Percentiles rank a stretch among this genome's conserved stretches.
Conservation (phyloP, 2,888 invertebrate species). For the Maniola hyperantus region DNA sequence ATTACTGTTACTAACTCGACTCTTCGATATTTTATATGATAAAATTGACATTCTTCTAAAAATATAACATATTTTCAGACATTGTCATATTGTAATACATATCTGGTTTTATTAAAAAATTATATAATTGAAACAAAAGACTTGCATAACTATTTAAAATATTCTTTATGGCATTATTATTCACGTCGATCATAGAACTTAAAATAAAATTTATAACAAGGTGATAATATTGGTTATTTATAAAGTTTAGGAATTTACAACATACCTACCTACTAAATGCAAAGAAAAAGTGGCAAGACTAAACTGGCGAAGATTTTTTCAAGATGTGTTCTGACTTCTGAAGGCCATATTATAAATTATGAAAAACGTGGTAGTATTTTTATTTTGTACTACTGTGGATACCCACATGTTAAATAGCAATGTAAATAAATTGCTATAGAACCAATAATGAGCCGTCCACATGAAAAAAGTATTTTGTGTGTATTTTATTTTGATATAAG, state of each 20-base stretch:
- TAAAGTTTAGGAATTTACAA: conserved; percentile 28
- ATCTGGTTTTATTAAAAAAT: too few relatives aligned
- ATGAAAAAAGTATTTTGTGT: too few relatives aligned
- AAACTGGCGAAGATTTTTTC: conserved; percentile 23
- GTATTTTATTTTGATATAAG: too few relatives aligned
- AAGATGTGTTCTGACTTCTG: not conserved
- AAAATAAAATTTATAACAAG: conserved; percentile 17
- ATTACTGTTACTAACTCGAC: too few relatives aligned
- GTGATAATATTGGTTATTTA: conserved; percentile 20
- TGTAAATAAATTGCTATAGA: too few relatives aligned
- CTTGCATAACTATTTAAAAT: conserved; percentile 9
- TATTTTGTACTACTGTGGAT: not conserved
- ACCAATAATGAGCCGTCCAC: too few relatives aligned
- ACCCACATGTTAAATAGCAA: not conserved
- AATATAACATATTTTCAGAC: too few relatives aligned
- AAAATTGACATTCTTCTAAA: too few relatives aligned
- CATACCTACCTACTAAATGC: conserved; percentile 64
- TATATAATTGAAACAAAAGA: not conserved
- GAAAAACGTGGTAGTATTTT: not conserved
- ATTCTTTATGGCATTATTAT: conserved; percentile 21
- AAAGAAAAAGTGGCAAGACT: conserved; percentile 68
- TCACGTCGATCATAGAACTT: conserved; percentile 40
- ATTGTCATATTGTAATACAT: too few relatives aligned
- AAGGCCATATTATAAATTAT: not conserved
- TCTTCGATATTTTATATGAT: too few relatives aligned